Base-by-base conservation (phyloP, 2,797 vertebrate species). In the Nasua narica region DNA sequence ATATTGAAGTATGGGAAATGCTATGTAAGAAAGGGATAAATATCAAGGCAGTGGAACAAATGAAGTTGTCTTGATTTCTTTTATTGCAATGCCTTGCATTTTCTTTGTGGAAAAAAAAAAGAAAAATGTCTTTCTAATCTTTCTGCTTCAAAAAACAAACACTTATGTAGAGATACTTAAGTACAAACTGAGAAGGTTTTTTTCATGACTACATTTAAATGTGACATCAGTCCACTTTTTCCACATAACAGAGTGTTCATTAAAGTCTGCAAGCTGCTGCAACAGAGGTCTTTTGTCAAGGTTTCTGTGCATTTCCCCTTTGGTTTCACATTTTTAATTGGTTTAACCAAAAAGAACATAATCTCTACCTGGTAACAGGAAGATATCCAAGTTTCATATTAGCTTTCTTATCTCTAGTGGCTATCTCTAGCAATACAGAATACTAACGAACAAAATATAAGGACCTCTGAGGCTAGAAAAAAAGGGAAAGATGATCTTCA, bases 381-480 rank as follows among this genome's bases (percentile, higher is more conserved):
- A 97, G 72, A 79, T 69, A 96, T 94, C 94, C 77, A 97, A 35
- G 25, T 95, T 98, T 95, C 92, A 83, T 90, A 97, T 95, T 60
- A 88, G 52, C 85, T 91, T 96, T 95, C 29, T 87, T 95, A 40
- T 94, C 96, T 97, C 84, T 79, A 81, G 43, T 58, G 48, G 85
- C 83, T 46, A 96, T 58, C 25, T 97, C 23, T 23, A 78, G 52
- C 7, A 94, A 96, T 1, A 70, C 0, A 95, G 46, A 83, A 92
- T 95, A 90, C 54, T 72, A 96, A 60, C 0, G 19, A 82, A 86
- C 82, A 12, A 43, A 46, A 90, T 72, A 10, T 10, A 82, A 92
- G 48, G 87, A 92, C 88, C 6, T 46, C 0, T 79, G 87, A 15
- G 32, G 94, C 35, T 88, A 37, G 79, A 21, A 18, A 97, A 40